These are phyloP conservation scores for Sebastes steindachneri DNA, from an alignment of 2,797 vertebrate genomes.

Conservation along the genomic window DNA sequence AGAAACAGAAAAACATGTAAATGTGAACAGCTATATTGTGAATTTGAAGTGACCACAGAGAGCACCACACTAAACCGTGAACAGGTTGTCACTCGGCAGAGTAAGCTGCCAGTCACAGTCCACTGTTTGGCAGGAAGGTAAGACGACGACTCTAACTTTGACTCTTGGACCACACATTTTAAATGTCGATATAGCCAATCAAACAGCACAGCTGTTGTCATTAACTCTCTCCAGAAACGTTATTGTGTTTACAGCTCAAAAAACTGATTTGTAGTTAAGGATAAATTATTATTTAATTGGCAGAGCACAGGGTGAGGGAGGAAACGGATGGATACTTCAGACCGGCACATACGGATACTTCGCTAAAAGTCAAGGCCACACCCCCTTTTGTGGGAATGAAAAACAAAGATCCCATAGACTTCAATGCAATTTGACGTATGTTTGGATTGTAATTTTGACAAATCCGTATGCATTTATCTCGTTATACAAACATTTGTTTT, in stretches of 20 bases:
- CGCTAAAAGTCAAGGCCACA: too few species aligned
- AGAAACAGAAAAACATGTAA: not conserved
- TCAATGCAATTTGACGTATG: too few species aligned
- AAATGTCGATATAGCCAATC: not conserved
- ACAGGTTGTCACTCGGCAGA: not conserved
- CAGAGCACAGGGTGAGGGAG: not conserved
- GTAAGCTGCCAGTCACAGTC: not conserved
- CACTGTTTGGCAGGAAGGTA: not conserved
- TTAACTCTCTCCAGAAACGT: not conserved
- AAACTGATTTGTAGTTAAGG: not conserved
- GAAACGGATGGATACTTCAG: not conserved
- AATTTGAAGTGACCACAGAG: not conserved
- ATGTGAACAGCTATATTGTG: not conserved
- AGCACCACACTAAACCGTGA: not conserved
- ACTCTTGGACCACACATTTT: not conserved
- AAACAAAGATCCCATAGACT: too few species aligned
- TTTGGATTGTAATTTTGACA: too few species aligned
- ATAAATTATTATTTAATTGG: not conserved
- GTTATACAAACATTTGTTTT: too few species aligned
- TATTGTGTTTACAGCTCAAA: not conserved
- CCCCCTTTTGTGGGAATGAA: too few species aligned
- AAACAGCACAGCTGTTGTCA: not conserved
- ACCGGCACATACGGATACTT: too few species aligned
- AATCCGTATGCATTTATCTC: too few species aligned
- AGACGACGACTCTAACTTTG: not conserved